Conservation (phyloP, 2,888 invertebrate genomes). For the Hecatera dysodea region DNA sequence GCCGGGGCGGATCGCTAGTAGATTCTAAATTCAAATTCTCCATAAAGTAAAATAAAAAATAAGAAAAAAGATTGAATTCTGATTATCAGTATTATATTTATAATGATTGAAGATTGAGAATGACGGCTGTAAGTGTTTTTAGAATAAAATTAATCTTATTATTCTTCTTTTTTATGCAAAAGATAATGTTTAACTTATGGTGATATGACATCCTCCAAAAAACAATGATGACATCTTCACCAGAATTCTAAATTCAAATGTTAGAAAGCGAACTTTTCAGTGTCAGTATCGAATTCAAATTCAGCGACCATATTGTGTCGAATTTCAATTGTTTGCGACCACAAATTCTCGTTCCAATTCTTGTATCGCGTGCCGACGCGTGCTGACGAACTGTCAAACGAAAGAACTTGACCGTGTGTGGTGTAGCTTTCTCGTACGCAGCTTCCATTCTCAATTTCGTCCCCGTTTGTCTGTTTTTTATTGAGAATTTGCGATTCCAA, state of each 20-base stretch:
- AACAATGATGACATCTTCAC: not conserved
- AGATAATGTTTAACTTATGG: no score
- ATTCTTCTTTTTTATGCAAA: no score
- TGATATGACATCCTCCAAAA: not conserved
- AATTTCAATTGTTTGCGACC: slow-evolving; percentile 59
- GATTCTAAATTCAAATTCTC: no score
- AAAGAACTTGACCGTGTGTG: slow-evolving; percentile 67
- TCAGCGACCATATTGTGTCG: slow-evolving; percentile 22
- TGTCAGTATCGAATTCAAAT: slow-evolving; percentile 38
- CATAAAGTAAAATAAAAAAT: no score
- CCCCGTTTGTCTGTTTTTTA: slow-evolving; percentile 55
- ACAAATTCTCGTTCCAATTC: slow-evolving; percentile 62
- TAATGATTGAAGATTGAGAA: no score
- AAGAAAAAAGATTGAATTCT: no score
- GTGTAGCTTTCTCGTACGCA: slow-evolving; percentile 81
- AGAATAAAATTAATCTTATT: no score
- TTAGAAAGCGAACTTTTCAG: slow-evolving; percentile 33
- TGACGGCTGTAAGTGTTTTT: no score
- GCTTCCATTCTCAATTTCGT: slow-evolving; percentile 78
- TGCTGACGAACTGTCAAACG: slow-evolving; percentile 76
- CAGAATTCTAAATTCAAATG: slow-evolving; percentile 30
- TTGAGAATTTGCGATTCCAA: slow-evolving; percentile 9
- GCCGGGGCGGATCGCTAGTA: no score
- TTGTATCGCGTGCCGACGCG: slow-evolving; percentile 67
- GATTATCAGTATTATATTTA: no score